Conservation (phyloP, 2,797 vertebrate species). For the Pipistrellus pygmaeus region DNA sequence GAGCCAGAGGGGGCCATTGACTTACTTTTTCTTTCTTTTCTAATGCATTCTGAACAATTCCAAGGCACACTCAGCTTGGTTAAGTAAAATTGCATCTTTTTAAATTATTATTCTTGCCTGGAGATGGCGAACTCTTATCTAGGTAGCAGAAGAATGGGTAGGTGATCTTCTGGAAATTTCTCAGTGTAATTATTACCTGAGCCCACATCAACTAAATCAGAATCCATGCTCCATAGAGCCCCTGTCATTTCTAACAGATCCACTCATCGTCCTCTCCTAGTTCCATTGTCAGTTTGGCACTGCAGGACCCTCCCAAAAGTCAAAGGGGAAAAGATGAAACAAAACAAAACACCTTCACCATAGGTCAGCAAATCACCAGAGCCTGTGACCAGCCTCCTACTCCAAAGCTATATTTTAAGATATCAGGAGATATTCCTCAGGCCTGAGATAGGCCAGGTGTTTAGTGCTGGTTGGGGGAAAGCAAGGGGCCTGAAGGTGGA, state of each 20-base stretch:
- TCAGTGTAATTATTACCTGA: background rate
- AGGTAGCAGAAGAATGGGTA: background rate
- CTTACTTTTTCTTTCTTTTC: too few relatives aligned
- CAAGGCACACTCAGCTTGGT: background rate
- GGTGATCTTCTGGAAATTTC: background rate
- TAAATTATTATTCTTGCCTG: background rate
- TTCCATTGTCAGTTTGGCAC: background rate
- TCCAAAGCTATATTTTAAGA: background rate
- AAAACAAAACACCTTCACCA: background rate
- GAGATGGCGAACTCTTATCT: background rate
- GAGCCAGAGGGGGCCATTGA: background rate
- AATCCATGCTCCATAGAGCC: background rate
- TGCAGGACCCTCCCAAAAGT: background rate
- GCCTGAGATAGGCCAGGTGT: background rate
- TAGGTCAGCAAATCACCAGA: slow-evolving; percentile 60
- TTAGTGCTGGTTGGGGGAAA: background rate
- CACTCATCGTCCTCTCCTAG: background rate
- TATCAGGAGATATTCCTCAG: background rate
- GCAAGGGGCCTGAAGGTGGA: background rate
- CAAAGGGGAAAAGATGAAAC: slow-evolving; percentile 12
- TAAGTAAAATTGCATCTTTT: background rate
- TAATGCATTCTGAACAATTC: background rate
- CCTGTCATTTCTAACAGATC: background rate
- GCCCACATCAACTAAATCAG: background rate
- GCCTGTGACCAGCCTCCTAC: background rate